phyloP scores from a whole-genome alignment of 2,113 vertebrate genomes.

The Dromaius novaehollandiae region DNA sequence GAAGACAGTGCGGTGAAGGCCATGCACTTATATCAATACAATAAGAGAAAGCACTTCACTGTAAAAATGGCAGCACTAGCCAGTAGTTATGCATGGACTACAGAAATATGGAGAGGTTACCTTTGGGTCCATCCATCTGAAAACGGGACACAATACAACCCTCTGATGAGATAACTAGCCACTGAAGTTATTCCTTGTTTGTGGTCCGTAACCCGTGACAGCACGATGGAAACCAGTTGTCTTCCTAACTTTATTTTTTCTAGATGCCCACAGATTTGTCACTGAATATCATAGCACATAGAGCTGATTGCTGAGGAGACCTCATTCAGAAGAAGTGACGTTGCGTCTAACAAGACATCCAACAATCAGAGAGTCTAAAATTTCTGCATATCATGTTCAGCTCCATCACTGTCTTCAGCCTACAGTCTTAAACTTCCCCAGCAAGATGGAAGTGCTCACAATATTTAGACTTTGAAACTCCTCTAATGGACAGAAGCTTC shows the following conservation, averaged over 20 bases:
- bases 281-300: background rate
- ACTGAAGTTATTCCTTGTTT: background rate
- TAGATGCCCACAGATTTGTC: background rate
- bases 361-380: background rate
- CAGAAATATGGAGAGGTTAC: background rate
- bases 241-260: background rate
- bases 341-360: background rate
- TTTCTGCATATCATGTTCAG: background rate
- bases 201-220: background rate
- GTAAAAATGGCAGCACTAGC: background rate
- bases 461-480: background rate
- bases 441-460: background rate
- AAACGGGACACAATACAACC: background rate
- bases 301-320: background rate
- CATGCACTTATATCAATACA: background rate
- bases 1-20: background rate
- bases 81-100: background rate
- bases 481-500: background rate
- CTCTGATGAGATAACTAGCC: background rate
- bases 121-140: background rate
- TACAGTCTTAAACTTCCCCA: background rate
- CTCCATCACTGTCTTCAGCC: background rate
- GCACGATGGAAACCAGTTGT: background rate
- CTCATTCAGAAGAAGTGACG: background rate
- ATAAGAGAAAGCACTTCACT: background rate